Conservation (phyloP, 2,888 invertebrate species). For the Phyllotreta cruciferae region DNA sequence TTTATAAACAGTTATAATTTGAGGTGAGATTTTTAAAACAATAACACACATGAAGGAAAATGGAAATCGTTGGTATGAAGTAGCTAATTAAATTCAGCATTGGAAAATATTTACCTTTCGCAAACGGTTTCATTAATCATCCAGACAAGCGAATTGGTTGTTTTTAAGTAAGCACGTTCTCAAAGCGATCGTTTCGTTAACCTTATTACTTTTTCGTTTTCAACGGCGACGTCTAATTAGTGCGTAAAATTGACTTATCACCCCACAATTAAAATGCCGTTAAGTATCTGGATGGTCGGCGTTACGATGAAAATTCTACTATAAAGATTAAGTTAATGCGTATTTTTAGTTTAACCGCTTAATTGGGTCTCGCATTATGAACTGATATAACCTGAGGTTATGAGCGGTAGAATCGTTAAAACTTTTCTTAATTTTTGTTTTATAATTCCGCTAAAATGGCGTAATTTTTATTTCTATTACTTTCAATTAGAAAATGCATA, state of each 20-base stretch:
- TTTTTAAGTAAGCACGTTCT: constrained; percentile 9
- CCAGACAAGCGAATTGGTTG: constrained; percentile 20
- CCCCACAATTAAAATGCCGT: constrained; percentile 31
- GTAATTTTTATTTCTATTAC: too few relatives aligned
- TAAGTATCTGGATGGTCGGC: constrained; percentile 12
- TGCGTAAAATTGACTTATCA: constrained; percentile 33
- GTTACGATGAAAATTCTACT: constrained; percentile 17
- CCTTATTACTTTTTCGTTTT: constrained; percentile 21
- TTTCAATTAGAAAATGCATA: background rate
- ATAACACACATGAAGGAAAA: background rate
- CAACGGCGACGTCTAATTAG: constrained; percentile 24
- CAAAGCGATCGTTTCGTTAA: constrained; percentile 18
- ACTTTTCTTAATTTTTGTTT: too few relatives aligned
- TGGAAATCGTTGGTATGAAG: background rate
- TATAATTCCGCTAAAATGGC: too few relatives aligned
- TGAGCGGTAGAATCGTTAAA: too few relatives aligned
- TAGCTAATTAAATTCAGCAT: constrained; percentile 2
- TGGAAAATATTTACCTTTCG: constrained; percentile 17
- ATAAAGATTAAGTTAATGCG: constrained; percentile 9
- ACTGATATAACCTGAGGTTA: too few relatives aligned
- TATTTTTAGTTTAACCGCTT: constrained; percentile 22
- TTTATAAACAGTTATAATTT: background rate
- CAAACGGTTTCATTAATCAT: constrained; percentile 19
- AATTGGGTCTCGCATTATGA: background rate
- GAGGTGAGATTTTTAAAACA: constrained; percentile 3